Conservation (phyloP, 2,888 invertebrate species). For the Caenorhabditis sp. region DNA sequence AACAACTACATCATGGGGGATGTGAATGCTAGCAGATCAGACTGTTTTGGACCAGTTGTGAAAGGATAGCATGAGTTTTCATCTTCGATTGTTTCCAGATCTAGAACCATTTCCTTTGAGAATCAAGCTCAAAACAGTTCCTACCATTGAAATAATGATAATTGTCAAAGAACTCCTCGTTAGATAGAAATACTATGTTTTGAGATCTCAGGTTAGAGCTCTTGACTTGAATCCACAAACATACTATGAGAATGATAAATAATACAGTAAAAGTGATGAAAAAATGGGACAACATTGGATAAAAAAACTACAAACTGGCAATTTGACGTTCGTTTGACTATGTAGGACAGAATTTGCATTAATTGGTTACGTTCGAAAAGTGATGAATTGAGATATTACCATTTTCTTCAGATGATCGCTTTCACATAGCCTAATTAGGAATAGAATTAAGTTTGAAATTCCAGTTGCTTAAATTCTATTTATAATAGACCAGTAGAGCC, state of each 20-base stretch:
- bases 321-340: background rate
- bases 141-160: slow-evolving; percentile 31
- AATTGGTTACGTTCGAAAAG: background rate
- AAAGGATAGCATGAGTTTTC: slow-evolving; percentile 18
- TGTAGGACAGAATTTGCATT: slow-evolving; percentile 27
- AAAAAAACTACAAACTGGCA: background rate
- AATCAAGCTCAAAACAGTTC: background rate
- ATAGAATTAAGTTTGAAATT: too few relatives aligned
- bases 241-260: background rate
- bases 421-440: too few relatives aligned
- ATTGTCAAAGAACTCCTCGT: slow-evolving; percentile 33
- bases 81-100: slow-evolving; percentile 16
- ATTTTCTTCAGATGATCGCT: too few relatives aligned
- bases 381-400: background rate
- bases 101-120: background rate
- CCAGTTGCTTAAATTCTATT: too few relatives aligned
- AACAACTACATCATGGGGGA: slow-evolving; percentile 18
- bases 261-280: background rate
- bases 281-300: slow-evolving; percentile 2
- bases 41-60: slow-evolving; percentile 13
- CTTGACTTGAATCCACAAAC: slow-evolving; percentile 12
- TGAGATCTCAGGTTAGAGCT: background rate
- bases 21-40: slow-evolving; percentile 16
- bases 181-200: background rate
- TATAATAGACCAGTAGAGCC: too few relatives aligned